Percentiles rank a stretch among this genome's conserved stretches.
These are phyloP conservation scores for Clepsis dumicolana DNA, from an alignment of 2,888 invertebrate genomes.

Conservation along the genomic window DNA sequence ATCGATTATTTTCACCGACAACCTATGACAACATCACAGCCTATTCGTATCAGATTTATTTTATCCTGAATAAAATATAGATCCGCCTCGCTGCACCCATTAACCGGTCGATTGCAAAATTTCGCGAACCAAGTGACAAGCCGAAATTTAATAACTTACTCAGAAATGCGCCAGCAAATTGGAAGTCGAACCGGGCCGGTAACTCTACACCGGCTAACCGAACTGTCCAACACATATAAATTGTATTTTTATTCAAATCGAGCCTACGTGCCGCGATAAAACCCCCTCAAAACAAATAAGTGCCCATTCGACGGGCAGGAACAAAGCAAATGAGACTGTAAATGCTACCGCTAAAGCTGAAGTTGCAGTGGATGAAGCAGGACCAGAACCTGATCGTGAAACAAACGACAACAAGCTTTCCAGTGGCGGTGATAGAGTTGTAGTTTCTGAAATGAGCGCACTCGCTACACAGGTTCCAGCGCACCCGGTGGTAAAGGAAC, in stretches of 20 bases:
- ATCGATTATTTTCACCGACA: too few relatives aligned
- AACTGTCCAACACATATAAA: slow-evolving; percentile 84
- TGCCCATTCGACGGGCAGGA: slow-evolving; percentile 61
- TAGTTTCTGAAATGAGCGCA: slow-evolving; percentile 68
- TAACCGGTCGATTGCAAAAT: slow-evolving; percentile 75
- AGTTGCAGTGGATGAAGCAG: slow-evolving; percentile 48
- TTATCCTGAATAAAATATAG: slow-evolving; percentile 17
- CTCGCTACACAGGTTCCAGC: slow-evolving; percentile 66
- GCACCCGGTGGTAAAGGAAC: slow-evolving; percentile 62
- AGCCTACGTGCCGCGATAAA: slow-evolving; percentile 82
- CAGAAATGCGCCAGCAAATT: slow-evolving; percentile 84
- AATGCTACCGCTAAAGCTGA: slow-evolving; percentile 54
- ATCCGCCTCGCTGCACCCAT: slow-evolving; percentile 36
- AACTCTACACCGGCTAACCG: slow-evolving; percentile 81
- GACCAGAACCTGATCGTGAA: slow-evolving; percentile 50
- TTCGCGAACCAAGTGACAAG: slow-evolving; percentile 84
- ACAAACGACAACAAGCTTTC: slow-evolving; percentile 72
- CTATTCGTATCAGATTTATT: not conserved
- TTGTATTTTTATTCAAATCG: slow-evolving; percentile 86
- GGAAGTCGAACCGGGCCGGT: slow-evolving; percentile 82
- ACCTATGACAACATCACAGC: not conserved
- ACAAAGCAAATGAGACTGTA: slow-evolving; percentile 62
- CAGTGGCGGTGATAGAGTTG: slow-evolving; percentile 76
- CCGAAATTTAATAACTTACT: slow-evolving; percentile 86
- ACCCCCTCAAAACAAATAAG: slow-evolving; percentile 83